Evolutionary conservation across 2,113 vertebrate genomes (phyloP), one percentile per base, ranked within the genome.

Genomic region (Agelaius tricolor): DNA sequence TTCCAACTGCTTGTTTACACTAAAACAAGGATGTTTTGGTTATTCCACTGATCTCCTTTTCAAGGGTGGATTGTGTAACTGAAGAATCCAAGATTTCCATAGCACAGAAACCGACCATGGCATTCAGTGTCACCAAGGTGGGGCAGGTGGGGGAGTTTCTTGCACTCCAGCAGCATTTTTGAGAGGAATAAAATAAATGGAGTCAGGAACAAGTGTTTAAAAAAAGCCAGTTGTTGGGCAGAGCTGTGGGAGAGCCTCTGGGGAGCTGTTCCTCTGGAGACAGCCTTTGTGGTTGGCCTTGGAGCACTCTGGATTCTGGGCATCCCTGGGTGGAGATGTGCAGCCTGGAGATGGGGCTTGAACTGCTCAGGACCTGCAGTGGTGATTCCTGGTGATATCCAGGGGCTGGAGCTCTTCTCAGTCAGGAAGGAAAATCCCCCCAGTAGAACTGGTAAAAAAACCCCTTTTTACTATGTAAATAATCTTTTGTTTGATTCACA

Each of bases 41-140:
- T 57, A 43, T 33, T 87, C 39, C 3, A 4, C 26, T 55, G 37
- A 28, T 71, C 35, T 41, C 43, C 7, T 8, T 72, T 47, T 62
- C 0, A 1, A 57, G 30, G 47, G 15, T 46, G 17, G 33, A 43
- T n/a, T 47, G 43, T 15, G 9, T 17, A 4, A 7, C 11, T 66
- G 28, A 59, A 14, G 44, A 33, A 79, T 27, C 12, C 16, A 26
- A 33, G n/a, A 49, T 43, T 68, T 44, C 15, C 9, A 0, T 7
- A 9, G 26, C 28, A 9, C 16, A n/a, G 52, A 46, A 57, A 22
- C 35, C 41, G 62, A 13, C 62, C 0, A 1, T 21, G 43, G 51
- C 10, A 46, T 35, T 75, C 30, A 10, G 23, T 33, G 52, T 49
- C 55, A 84, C 39, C 35, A 28, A 1, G 7, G 47, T 66, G 58